Percentiles rank a stretch among this genome's conserved stretches.
Conservation (phyloP, 1,140 invertebrate species). For the Radopholus similis region DNA sequence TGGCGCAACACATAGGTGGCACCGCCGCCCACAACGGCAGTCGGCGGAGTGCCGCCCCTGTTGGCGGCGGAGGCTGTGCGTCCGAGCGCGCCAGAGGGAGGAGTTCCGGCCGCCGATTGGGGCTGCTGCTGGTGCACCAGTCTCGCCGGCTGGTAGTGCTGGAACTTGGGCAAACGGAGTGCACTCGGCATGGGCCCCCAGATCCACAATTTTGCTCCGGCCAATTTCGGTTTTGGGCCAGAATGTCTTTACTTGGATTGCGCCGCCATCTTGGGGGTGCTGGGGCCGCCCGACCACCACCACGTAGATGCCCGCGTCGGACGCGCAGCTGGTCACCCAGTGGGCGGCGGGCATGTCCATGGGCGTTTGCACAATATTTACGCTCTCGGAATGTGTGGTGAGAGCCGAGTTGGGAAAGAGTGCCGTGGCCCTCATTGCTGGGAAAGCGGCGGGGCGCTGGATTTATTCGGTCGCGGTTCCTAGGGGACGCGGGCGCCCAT, state of each 20-base stretch:
- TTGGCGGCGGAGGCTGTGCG: not conserved
- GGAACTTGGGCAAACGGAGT: no score
- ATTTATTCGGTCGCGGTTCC: not conserved
- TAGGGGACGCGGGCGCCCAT: not conserved
- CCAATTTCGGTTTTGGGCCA: no score
- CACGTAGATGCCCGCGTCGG: not conserved
- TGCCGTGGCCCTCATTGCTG: not conserved
- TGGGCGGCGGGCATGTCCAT: no score
- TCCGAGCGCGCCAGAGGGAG: not conserved
- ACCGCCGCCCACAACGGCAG: no score
- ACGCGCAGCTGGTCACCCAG: not conserved
- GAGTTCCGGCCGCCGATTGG: not conserved
- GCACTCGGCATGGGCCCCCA: no score
- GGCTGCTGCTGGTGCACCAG: slow-evolving; percentile 8
- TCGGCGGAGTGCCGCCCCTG: no score
- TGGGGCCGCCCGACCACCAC: slow-evolving; percentile 3
- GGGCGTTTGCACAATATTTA: no score
- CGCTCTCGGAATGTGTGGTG: no score
- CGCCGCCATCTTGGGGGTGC: no score
- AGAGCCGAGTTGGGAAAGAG: not conserved
- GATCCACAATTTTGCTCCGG: no score
- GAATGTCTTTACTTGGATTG: not conserved
- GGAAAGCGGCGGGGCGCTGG: not conserved
- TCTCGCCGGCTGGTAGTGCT: slow-evolving; percentile 15
- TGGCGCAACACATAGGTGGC: not conserved